Conservation (phyloP, 2,888 invertebrate genomes). For the Amphipoea oculea region DNA sequence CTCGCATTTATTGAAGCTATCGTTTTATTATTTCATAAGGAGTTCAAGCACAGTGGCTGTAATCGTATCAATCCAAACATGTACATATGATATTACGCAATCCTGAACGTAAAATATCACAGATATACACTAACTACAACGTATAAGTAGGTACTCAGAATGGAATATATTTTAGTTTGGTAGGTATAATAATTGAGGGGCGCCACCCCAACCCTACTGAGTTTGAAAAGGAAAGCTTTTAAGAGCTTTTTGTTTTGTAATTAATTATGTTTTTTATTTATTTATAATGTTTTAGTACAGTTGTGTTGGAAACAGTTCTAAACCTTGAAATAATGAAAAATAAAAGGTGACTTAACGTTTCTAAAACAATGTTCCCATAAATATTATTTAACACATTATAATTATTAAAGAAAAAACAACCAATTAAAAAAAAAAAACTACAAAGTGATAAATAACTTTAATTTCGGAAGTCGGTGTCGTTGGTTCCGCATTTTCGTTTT, state of each 20-base stretch:
- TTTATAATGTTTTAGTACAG: conserved; percentile 76
- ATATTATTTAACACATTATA: background rate
- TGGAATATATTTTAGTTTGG: conserved; percentile 84
- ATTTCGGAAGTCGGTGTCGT: no score
- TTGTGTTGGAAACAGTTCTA: conserved; percentile 47
- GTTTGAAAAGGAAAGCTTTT: conserved; percentile 89
- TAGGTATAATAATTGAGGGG: conserved; percentile 86
- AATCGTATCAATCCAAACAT: conserved; percentile 36
- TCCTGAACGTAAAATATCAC: conserved; percentile 49
- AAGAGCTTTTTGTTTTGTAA: conserved; percentile 90
- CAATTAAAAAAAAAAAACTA: no score
- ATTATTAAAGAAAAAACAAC: background rate
- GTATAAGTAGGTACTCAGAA: conserved; percentile 77
- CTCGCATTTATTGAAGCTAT: conserved; percentile 52
- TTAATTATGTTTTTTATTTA: conserved; percentile 86
- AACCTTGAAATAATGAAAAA: conserved; percentile 26
- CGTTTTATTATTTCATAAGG: conserved; percentile 56
- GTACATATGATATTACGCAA: conserved; percentile 15
- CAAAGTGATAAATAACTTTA: no score
- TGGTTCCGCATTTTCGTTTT: no score
- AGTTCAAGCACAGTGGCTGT: conserved; percentile 37
- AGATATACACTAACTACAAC: conserved; percentile 58
- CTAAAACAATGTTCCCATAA: background rate
- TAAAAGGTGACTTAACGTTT: background rate
- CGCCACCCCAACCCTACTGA: conserved; percentile 86